Evolutionary conservation across 2,888 invertebrate species (phyloP).

Genomic region (Ormyrus thymus): DNA sequence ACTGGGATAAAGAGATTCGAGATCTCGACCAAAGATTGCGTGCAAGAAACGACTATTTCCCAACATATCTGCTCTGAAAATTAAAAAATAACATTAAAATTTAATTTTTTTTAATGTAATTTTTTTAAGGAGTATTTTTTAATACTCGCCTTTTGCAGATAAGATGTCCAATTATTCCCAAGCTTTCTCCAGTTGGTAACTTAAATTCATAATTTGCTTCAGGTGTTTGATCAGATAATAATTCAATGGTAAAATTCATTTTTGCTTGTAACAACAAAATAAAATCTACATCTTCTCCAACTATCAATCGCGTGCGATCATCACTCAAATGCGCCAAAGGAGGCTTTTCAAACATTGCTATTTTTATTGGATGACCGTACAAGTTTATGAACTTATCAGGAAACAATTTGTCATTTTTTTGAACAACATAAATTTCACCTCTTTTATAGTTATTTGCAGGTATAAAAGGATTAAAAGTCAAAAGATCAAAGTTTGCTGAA

Average conservation of each 20-base stretch:
- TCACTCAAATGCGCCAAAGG: slow-evolving; percentile 31
- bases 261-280: background rate
- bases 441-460: background rate
- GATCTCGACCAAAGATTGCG: background rate
- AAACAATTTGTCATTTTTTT: slow-evolving; percentile 43
- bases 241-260: slow-evolving; percentile 32
- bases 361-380: slow-evolving; percentile 51
- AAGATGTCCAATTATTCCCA: slow-evolving; percentile 22
- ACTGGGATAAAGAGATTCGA: slow-evolving; percentile 23
- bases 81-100: background rate
- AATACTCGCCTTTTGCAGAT: slow-evolving; percentile 15
- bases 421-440: slow-evolving; percentile 2
- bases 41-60: slow-evolving; percentile 13
- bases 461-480: slow-evolving; percentile 34
- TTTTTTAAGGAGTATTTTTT: background rate
- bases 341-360: slow-evolving; percentile 54
- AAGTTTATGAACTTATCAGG: slow-evolving; percentile 56
- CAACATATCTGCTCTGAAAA: slow-evolving; percentile 27
- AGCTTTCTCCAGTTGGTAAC: slow-evolving; percentile 14
- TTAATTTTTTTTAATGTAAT: background rate
- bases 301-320: slow-evolving; percentile 17
- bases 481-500: background rate
- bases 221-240: background rate
- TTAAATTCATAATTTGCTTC: slow-evolving; percentile 7
- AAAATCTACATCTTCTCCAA: slow-evolving; percentile 32